These are phyloP conservation scores for Hydrotaea diabolus DNA, from an alignment of 2,888 invertebrate species.

Conservation along the genomic window DNA sequence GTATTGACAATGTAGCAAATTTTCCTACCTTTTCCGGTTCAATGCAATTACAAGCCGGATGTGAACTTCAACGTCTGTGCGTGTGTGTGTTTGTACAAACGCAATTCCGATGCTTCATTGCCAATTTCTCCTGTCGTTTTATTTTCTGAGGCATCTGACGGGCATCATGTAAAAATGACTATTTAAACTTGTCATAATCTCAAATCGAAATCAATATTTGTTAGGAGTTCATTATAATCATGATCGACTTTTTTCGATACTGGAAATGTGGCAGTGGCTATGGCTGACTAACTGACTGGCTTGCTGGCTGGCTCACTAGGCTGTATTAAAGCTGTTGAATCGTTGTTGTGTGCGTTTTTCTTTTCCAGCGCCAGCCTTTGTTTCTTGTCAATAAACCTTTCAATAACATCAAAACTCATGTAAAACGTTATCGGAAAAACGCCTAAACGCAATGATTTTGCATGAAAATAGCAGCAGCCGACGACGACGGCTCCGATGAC, in stretches of 20 bases:
- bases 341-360: slow-evolving; percentile 20
- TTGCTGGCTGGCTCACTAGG: too few species aligned
- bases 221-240: slow-evolving; percentile 51
- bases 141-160: not conserved
- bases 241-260: slow-evolving; percentile 27
- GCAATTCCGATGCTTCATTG: slow-evolving; percentile 31
- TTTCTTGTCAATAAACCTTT: slow-evolving; percentile 61
- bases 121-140: not conserved
- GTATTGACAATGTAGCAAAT: not conserved
- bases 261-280: slow-evolving; percentile 16
- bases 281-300: too few species aligned
- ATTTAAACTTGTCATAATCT: slow-evolving; percentile 64
- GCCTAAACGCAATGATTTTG: slow-evolving; percentile 73
- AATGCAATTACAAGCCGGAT: slow-evolving; percentile 19
- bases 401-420: slow-evolving; percentile 73
- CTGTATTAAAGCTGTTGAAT: not conserved
- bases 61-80: slow-evolving; percentile 18
- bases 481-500: slow-evolving; percentile 17
- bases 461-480: not conserved
- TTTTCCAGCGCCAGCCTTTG: slow-evolving; percentile 36
- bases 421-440: slow-evolving; percentile 72
- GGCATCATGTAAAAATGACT: slow-evolving; percentile 25
- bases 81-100: slow-evolving; percentile 40
- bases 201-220: slow-evolving; percentile 64
- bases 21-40: not conserved